Base-by-base conservation (phyloP, 1,140 invertebrate genomes). In the Diabrotica undecimpunctata region DNA sequence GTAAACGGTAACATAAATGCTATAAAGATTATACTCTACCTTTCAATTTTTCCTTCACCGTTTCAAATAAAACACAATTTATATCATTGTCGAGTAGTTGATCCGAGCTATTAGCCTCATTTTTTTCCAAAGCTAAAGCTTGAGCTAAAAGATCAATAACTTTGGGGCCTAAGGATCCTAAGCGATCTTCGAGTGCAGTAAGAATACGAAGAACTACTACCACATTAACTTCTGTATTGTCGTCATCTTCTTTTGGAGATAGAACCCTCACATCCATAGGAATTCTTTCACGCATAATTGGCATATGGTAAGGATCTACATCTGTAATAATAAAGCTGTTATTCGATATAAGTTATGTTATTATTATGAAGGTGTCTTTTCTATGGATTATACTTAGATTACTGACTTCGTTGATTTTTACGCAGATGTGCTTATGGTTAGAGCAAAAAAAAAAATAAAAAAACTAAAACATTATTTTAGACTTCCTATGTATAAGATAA, bases 41-140 rank as follows among this genome's bases (percentile, higher is more conserved):
- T 78, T 91, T 92, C 10, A 94, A 79, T 76, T 93, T 93, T 74
- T 94, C 91, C 75, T 93, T 93, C 0, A 88, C 87, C 0, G 90
- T 92, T 79, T 93, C 92, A 59, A 94, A 86, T 52, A 93, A 80
- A 0, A 91, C 87, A 70, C 85, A 85, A 57, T 89, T 86, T 41
- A 87, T 82, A 35, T 90, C 87, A 67, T 89, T 86, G 37, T 85
- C 81, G 0, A 93, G 73, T 4, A 93, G 70, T 58, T 88, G 84
- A 61, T 91, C 90, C 0, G 90, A 89, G 5, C 89, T 88, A 76
- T 90, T 90, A 0, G 88, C 82, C 67, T 81, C 78, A n/a, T 82
- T 82, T 77, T 90, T 92, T 71, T 94, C 91, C 79, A 92, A 84
- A 12, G 88, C 87, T 9, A 94, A 75, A 0, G 90, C 90, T 65